These are phyloP conservation scores for Hippocampus abdominalis DNA, from an alignment of 2,113 vertebrate species.

Conservation along the genomic window DNA sequence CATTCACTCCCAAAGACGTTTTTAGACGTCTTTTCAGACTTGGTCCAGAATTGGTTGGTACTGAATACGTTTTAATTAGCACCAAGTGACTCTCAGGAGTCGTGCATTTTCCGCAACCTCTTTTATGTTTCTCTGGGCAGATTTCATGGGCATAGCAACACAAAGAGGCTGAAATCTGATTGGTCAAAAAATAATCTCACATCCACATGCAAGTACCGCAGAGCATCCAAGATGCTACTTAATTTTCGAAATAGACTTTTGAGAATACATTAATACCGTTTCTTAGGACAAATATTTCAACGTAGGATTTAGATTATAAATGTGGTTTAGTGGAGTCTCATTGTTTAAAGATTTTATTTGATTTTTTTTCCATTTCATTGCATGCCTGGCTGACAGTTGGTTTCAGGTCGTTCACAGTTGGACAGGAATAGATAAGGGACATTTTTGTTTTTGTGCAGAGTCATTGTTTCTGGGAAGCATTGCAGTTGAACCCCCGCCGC, in stretches of 20 bases:
- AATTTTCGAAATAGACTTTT: too few species aligned
- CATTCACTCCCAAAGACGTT: too few species aligned
- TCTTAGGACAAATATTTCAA: background rate
- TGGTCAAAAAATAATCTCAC: background rate
- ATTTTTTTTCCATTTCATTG: background rate
- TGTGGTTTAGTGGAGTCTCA: background rate
- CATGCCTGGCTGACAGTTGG: conserved; percentile 17
- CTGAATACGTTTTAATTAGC: background rate
- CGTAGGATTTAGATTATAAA: background rate
- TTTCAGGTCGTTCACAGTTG: conserved; percentile 27
- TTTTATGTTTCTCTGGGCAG: background rate
- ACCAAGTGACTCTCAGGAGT: conserved; percentile 32
- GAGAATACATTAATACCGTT: background rate
- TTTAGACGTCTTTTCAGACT: too few species aligned
- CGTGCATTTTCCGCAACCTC: background rate
- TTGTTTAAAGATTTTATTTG: background rate
- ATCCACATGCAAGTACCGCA: too few species aligned
- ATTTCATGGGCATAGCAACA: background rate
- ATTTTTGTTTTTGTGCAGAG: conserved; percentile 5
- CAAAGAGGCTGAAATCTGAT: background rate
- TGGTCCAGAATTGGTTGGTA: too few species aligned
- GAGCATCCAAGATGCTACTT: background rate
- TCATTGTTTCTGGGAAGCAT: conserved; percentile 43
- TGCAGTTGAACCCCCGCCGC: conserved; percentile 29
- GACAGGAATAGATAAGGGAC: conserved; percentile 28